phyloP scores from a whole-genome alignment of 2,888 invertebrate species.

The Trissolcus brochymenae region DNA sequence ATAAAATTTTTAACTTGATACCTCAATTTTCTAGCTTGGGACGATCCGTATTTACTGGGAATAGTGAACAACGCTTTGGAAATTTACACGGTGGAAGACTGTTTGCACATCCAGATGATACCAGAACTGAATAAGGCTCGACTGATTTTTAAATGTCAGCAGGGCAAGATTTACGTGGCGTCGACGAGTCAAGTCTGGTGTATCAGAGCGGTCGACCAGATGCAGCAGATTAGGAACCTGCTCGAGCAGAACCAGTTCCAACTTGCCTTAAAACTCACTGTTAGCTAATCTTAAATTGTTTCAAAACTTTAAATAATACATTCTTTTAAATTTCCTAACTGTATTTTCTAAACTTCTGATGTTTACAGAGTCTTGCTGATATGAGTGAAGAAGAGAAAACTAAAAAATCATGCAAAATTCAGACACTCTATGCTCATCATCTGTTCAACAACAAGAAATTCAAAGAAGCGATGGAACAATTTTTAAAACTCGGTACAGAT shows the following conservation, averaged over 20 bases:
- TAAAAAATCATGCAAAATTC: conserved; percentile 90
- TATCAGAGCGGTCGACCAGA: conserved; percentile 87
- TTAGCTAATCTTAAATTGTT: conserved; percentile 76
- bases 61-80: conserved; percentile 89
- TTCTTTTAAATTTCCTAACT: not conserved
- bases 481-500: conserved; percentile 92
- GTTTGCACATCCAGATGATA: conserved; percentile 88
- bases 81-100: conserved; percentile 90
- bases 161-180: conserved; percentile 90
- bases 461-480: conserved; percentile 93
- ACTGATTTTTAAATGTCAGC: conserved; percentile 84
- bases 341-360: not conserved
- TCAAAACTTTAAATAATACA: not conserved
- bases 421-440: conserved; percentile 92
- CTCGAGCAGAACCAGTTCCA: conserved; percentile 95
- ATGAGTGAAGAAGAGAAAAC: conserved; percentile 88
- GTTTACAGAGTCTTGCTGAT: conserved; percentile 85
- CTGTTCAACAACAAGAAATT: conserved; percentile 93
- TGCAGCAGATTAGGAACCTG: conserved; percentile 89
- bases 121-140: conserved; percentile 85
- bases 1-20: not conserved
- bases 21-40: conserved; percentile 83
- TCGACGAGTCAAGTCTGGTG: conserved; percentile 94
- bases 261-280: conserved; percentile 87
- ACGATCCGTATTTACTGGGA: conserved; percentile 94